These are phyloP conservation scores for Drosophila oshimai DNA, from an alignment of 1,140 invertebrate species.

Conservation along the genomic window DNA sequence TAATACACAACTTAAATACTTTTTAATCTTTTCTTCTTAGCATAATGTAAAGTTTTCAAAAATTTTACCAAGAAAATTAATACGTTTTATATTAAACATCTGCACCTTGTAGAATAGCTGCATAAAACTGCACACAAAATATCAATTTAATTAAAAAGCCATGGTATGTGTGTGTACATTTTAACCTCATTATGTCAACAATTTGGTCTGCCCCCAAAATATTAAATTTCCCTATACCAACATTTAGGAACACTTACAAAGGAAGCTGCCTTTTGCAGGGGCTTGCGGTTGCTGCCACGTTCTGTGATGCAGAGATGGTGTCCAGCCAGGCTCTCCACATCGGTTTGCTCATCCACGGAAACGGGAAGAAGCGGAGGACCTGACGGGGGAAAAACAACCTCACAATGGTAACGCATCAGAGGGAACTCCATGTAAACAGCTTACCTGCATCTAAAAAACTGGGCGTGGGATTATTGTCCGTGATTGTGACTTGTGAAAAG, in stretches of 20 bases:
- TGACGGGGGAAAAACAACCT: conserved; percentile 62
- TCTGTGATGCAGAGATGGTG: conserved; percentile 87
- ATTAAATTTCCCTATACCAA: neutral
- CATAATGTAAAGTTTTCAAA: no score
- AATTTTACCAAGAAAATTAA: no score
- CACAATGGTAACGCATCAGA: neutral
- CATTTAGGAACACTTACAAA: conserved; percentile 62
- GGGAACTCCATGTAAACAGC: neutral
- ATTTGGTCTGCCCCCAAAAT: neutral
- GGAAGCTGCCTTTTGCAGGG: conserved; percentile 76
- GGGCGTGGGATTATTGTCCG: conserved; percentile 83
- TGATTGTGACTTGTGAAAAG: conserved; percentile 76
- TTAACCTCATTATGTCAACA: neutral
- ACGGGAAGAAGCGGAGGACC: conserved; percentile 58
- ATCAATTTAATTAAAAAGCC: neutral
- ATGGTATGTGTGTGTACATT: neutral
- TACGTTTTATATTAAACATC: no score
- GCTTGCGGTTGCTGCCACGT: conserved; percentile 61
- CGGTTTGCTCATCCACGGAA: conserved; percentile 87
- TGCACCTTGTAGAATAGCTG: no score
- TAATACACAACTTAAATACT: no score
- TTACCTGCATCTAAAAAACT: conserved; percentile 85
- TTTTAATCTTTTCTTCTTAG: no score
- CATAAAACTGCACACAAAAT: no score
- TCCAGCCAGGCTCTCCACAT: conserved; percentile 87